Evolutionary conservation across 2,888 invertebrate genomes (phyloP), one percentile per base, ranked within the genome.

Genomic region (Oscheius onirici): DNA sequence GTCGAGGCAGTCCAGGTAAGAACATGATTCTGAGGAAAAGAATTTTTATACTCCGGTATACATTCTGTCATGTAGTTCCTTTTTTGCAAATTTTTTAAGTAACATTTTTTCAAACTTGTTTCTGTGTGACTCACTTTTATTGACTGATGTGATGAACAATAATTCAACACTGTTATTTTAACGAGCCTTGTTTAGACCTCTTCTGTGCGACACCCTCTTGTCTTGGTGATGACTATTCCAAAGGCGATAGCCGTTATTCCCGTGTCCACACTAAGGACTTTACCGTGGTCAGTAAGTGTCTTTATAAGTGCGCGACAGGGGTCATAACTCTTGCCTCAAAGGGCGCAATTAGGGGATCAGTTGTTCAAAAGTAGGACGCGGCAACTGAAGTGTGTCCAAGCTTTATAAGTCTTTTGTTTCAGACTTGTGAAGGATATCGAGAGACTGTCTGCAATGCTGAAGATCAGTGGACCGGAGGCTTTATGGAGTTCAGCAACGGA

Each of bases 401-500:
- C 49, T 22, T 22, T 24, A 26, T n/a, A n/a, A 63, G 41, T 20
- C 44, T 46, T 22, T 40, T 22, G 13, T 34, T 57, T 57, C 66
- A 78, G 78, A 75, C 67, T 52, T 78, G 78, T 51, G 76, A 78
- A 51, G 72, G 71, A 20, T 78, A 74, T 67, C 70, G 69, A 60
- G 80, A 82, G 58, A 75, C 76, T n/a, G 81, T 80, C 11, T 85
- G 85, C 55, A 72, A 75, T 11, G 80, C 73, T 2, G 74, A 77
- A 15, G 69, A 74, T 17, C 81, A 84, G 69, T 85, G 84, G 84
- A 85, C 84, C 10, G 81, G 79, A 8, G 83, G 83, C 1, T 69
- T 84, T n/a, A 66, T 78, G 17, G 84, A 84, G 57, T 71, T 79
- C 28, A 85, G 82, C 73, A 85, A 86, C 63, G 84, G 84, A 70